Conservation (phyloP, 2,797 vertebrate species). For the Spinus pinus region DNA sequence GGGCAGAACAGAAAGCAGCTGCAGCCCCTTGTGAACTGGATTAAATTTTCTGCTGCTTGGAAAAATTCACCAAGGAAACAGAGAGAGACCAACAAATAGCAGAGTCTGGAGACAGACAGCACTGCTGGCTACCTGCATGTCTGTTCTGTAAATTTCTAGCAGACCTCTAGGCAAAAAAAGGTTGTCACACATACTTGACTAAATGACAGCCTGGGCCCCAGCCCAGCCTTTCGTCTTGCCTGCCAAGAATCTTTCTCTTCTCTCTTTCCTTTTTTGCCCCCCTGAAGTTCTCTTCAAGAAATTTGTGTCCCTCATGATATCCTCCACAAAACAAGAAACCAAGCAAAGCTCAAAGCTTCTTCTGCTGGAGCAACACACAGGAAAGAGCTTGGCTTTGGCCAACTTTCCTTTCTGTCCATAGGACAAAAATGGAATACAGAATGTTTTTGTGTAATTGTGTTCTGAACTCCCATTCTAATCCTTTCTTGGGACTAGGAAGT, state of each 20-base stretch:
- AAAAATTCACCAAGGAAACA: conserved; percentile 30
- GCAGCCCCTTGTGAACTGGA: neutral
- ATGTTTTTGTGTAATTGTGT: neutral
- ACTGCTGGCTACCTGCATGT: conserved; percentile 28
- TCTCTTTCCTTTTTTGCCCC: neutral
- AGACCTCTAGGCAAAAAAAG: neutral
- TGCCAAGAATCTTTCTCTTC: neutral
- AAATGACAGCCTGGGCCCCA: neutral
- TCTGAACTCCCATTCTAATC: neutral
- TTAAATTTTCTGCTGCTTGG: neutral
- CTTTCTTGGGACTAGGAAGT: neutral
- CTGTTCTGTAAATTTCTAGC: neutral
- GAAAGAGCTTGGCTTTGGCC: neutral
- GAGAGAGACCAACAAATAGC: neutral
- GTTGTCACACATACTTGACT: neutral
- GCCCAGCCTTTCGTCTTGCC: neutral
- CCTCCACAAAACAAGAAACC: neutral
- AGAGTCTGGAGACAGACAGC: neutral
- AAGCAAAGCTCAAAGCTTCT: neutral
- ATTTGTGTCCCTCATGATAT: neutral
- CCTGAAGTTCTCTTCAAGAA: neutral
- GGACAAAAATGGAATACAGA: neutral
- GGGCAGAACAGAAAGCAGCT: neutral
- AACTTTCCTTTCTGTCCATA: neutral
- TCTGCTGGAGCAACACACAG: neutral